Evolutionary conservation across 2,113 vertebrate genomes (phyloP).

Genomic region (Motacilla tschutschensis): DNA sequence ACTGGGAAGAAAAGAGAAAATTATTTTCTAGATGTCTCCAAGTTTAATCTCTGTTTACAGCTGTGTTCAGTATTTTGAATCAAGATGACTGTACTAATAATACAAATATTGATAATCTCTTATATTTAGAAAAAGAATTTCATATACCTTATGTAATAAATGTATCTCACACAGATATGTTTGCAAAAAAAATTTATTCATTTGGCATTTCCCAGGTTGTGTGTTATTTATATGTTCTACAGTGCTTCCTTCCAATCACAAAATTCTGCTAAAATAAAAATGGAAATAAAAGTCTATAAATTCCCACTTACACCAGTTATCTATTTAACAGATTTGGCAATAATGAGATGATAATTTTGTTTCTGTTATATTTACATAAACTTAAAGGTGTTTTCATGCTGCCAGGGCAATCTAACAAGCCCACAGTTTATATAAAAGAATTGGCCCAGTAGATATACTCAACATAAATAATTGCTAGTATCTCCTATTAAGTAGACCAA

Average conservation of each 20-base stretch:
- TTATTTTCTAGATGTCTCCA: background rate
- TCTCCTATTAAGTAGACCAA: background rate
- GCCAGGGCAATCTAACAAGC: background rate
- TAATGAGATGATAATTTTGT: background rate
- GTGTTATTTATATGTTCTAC: background rate
- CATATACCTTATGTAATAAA: background rate
- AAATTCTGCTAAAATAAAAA: background rate
- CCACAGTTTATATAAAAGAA: background rate
- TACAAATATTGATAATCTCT: background rate
- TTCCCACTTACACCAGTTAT: background rate
- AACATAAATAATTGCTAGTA: background rate
- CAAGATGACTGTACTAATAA: background rate
- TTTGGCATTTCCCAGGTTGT: background rate
- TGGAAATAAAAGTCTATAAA: background rate
- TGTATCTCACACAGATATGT: background rate
- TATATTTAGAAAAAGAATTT: background rate
- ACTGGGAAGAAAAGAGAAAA: background rate
- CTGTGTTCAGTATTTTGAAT: background rate
- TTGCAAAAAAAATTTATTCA: background rate
- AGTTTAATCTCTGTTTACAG: background rate
- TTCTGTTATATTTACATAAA: background rate
- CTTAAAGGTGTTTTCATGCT: background rate
- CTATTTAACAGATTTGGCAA: background rate
- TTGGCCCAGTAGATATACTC: background rate
- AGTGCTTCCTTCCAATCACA: background rate